Evolutionary conservation across 2,113 vertebrate genomes (phyloP).

Genomic region (Thamnophis sirtalis): DNA sequence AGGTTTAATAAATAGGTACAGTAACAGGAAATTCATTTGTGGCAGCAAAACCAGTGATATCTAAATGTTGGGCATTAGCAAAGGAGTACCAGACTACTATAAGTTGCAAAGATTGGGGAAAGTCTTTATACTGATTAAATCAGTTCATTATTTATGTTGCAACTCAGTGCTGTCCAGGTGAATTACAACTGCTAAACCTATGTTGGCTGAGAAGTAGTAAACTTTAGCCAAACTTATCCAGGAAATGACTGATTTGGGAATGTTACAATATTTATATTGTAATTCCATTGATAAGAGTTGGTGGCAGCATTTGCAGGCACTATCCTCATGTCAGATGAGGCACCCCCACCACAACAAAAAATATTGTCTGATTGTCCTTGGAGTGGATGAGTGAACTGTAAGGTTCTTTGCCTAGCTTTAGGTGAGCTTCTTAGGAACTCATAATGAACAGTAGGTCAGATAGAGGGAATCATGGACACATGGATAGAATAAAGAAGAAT

Average conservation of each 20-base stretch:
- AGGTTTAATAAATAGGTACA: neutral
- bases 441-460: neutral
- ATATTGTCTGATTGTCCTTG: neutral
- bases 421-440: neutral
- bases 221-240: neutral
- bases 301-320: neutral
- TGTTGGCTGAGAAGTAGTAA: neutral
- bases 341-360: neutral
- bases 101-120: neutral
- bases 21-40: neutral
- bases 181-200: neutral
- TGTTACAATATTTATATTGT: neutral
- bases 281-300: neutral
- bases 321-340: neutral
- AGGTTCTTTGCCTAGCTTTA: neutral
- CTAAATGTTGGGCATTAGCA: neutral
- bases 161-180: neutral
- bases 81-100: neutral
- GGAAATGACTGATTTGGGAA: neutral
- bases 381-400: neutral
- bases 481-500: neutral
- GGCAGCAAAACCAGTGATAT: neutral
- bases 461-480: neutral
- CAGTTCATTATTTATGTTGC: neutral
- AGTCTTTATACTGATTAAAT: neutral